These are phyloP conservation scores for Stigmatopora nigra DNA, from an alignment of 2,113 vertebrate species.

Conservation along the genomic window DNA sequence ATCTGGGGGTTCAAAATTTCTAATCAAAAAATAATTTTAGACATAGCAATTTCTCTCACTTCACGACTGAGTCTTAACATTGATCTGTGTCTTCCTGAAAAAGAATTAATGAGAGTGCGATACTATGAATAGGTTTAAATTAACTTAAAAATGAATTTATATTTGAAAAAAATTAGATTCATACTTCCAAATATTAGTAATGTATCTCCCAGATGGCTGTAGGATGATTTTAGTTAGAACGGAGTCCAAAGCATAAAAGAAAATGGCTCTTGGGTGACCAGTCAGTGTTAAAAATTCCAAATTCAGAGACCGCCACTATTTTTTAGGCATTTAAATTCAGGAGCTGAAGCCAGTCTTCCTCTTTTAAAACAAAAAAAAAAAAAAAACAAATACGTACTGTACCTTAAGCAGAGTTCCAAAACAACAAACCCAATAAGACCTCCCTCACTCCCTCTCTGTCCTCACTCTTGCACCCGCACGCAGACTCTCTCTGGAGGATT, in stretches of 20 bases:
- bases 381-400: constrained; percentile 1
- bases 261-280: background rate
- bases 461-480: constrained; percentile 1
- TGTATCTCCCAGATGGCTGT: background rate
- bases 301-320: background rate
- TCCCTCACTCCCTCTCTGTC: constrained; percentile 12
- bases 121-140: background rate
- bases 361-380: background rate
- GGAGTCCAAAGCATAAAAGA: background rate
- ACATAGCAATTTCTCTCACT: background rate
- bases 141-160: background rate
- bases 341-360: background rate
- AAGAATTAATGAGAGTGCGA: background rate
- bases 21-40: background rate
- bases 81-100: background rate
- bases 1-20: background rate
- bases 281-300: background rate
- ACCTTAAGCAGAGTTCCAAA: constrained; percentile 16
- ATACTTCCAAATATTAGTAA: background rate
- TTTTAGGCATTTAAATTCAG: background rate
- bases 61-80: background rate
- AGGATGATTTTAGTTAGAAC: background rate
- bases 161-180: background rate
- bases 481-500: constrained; percentile 47
- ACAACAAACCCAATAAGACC: constrained; percentile 21